A percentile compares a stretch with the other conserved stretches of the same genome.
These are phyloP conservation scores for Narcine bancroftii DNA, from an alignment of 2,113 vertebrate species.

Conservation along the genomic window DNA sequence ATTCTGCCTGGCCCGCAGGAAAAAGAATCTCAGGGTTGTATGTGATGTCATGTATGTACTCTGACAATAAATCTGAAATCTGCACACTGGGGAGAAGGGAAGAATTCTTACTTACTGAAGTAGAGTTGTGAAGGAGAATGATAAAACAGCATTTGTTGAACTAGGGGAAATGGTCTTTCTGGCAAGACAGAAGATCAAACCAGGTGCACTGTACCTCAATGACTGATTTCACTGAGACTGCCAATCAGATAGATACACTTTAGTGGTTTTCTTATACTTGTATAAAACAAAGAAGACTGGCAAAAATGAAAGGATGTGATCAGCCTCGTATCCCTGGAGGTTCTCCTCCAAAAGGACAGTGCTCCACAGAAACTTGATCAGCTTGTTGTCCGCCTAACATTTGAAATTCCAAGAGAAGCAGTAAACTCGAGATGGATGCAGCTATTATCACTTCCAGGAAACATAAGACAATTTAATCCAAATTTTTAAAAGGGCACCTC, in stretches of 20 bases:
- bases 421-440: not conserved
- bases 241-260: not conserved
- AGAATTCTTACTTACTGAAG: no score
- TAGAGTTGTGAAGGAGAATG: not conserved
- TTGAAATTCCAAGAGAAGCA: not conserved
- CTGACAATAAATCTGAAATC: no score
- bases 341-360: not conserved
- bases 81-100: no score
- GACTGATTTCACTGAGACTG: not conserved
- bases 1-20: no score
- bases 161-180: no score
- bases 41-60: no score
- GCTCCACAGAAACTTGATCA: not conserved
- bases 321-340: no score
- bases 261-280: not conserved
- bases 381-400: not conserved
- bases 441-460: not conserved
- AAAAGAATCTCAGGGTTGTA: no score
- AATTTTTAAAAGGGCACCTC: not conserved
- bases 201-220: not conserved
- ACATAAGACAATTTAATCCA: not conserved
- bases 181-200: not conserved
- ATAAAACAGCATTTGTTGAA: not conserved
- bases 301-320: not conserved
- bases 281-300: not conserved